Evolutionary conservation across 2,113 vertebrate genomes (phyloP).

Genomic region (Oenanthe oenanthe): DNA sequence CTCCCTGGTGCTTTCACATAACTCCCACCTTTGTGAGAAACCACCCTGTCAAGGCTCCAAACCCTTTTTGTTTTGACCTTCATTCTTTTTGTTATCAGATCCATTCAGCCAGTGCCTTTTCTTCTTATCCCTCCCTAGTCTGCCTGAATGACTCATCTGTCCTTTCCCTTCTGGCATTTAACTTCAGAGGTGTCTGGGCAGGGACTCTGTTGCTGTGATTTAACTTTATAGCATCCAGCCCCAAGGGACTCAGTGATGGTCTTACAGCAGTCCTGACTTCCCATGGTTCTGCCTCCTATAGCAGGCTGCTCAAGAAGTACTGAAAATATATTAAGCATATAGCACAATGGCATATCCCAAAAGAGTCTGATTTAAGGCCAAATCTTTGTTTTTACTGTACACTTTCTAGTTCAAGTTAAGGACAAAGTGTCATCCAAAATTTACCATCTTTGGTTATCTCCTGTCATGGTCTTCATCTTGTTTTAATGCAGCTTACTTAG

Average conservation of each 20-base stretch:
- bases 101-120: neutral
- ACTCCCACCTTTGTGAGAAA: neutral
- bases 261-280: neutral
- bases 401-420: slow-evolving; percentile 21
- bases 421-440: slow-evolving; percentile 13
- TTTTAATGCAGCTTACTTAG: slow-evolving; percentile 5
- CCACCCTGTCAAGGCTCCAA: fast-evolving
- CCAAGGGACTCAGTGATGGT: neutral
- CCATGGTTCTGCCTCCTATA: neutral
- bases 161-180: neutral
- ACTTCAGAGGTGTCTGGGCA: neutral
- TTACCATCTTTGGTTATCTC: neutral
- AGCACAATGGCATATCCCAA: neutral
- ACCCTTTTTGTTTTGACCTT: neutral
- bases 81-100: neutral
- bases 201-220: neutral
- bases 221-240: neutral
- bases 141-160: slow-evolving; percentile 13
- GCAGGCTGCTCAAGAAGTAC: neutral
- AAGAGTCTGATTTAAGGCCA: neutral
- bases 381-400: neutral
- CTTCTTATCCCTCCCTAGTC: neutral
- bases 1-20: neutral
- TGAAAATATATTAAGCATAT: neutral
- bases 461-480: neutral